A percentile compares a stretch with the other conserved stretches of the same genome.
These are phyloP conservation scores for Tachyglossus aculeatus DNA, from an alignment of 2,797 vertebrate genomes.

Conservation along the genomic window DNA sequence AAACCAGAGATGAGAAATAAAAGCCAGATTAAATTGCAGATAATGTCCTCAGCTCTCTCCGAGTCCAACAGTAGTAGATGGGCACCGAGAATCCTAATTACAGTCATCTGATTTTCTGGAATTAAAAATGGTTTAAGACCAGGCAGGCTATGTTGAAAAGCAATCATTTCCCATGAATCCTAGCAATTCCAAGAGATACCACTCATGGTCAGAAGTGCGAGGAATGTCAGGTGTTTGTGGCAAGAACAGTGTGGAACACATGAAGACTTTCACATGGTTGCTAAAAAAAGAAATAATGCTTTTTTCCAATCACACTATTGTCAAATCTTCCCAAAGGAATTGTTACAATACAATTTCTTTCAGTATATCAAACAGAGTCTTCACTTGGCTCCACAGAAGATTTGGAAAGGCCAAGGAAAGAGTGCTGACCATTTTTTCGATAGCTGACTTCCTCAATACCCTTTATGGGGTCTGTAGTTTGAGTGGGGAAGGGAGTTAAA, in stretches of 20 bases:
- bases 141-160: slow-evolving; percentile 40
- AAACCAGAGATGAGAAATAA: slow-evolving; percentile 22
- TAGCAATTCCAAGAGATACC: slow-evolving; percentile 34
- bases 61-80: slow-evolving; percentile 30
- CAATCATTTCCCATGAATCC: slow-evolving; percentile 47
- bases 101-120: slow-evolving; percentile 54
- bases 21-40: slow-evolving; percentile 30
- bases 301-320: slow-evolving; percentile 4
- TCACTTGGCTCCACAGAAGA: no score
- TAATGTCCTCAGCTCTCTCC: slow-evolving; percentile 46
- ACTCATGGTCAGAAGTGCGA: not conserved
- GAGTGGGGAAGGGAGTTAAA: not conserved
- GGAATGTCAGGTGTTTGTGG: slow-evolving; percentile 15
- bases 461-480: not conserved
- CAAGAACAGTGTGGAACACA: slow-evolving; percentile 28
- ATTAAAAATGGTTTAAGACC: slow-evolving; percentile 55
- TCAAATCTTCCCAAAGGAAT: slow-evolving; percentile 38
- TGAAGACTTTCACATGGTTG: slow-evolving; percentile 23
- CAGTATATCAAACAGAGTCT: slow-evolving; percentile 18
- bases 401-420: not conserved
- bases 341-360: slow-evolving; percentile 36
- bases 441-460: slow-evolving; percentile 7
- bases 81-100: slow-evolving; percentile 51
- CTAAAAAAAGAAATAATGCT: slow-evolving; percentile 21
- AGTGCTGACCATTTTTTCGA: slow-evolving; percentile 24